Base-by-base conservation (phyloP, 2,797 vertebrate genomes). In the Choloepus didactylus region DNA sequence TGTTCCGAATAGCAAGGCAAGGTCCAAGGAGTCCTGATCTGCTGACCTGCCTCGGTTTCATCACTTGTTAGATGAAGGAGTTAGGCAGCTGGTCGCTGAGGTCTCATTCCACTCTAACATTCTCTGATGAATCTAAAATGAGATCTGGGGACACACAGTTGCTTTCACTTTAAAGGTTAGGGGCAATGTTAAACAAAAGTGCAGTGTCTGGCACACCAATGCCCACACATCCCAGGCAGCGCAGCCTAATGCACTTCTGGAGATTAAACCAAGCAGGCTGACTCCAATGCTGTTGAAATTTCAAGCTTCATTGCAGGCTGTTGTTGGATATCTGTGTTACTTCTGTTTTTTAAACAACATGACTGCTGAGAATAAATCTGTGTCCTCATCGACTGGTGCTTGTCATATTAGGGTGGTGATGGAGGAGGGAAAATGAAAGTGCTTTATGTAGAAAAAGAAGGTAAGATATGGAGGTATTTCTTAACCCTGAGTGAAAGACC, bases 311-410 rank as follows among this genome's bases (percentile, higher is more conserved):
- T 29, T n/a, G 77, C 19, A 16, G 91, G 46, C 60, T 10, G 49
- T 5, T 35, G 15, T 59, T 89, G 70, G 88, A 76, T 54, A 85
- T 60, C 84, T 87, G 38, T 27, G 29, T 75, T 54, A 27, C 76
- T 89, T 95, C 94, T 96, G 79, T 81, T 96, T 97, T 97, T 92
- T 88, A 97, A 97, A 96, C 84, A 97, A 96, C 84, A 54, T 60
- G 75, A 89, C 82, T 96, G 80, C 31, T 9, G 38, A 95, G 94
- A 85, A 96, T 56, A 94, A 90, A 96, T 93, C 85, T 95, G 35
- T 95, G 79, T 96, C 95, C 87, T 94, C 4, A 44, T 87, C 94
- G 87, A 90, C 87, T 67, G 87, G 64, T 25, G 82, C 75, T 72
- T 96, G 83, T 95, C 73, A 76, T 89, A 95, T 96, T 81, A 90